A percentile compares a stretch with the other conserved stretches of the same genome.
Conservation (phyloP, 2,888 invertebrate genomes). For the Oscheius sp. region DNA sequence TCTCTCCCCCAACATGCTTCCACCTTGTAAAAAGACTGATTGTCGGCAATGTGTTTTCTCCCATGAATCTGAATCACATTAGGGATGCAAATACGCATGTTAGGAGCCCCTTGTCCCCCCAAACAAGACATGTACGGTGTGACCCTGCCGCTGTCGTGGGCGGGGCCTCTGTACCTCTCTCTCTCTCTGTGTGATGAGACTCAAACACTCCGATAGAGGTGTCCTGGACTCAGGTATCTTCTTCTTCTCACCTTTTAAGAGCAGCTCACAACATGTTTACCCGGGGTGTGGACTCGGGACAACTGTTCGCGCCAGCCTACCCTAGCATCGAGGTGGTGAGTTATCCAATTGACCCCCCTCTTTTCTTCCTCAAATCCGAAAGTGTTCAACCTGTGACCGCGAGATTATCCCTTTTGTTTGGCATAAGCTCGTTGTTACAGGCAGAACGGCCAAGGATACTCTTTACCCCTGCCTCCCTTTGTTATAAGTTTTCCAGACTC, state of each 20-base stretch:
- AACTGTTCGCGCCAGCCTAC: neutral
- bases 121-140: constrained; percentile 5
- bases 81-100: constrained; percentile 6
- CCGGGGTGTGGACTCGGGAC: neutral
- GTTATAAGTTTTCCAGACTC: neutral
- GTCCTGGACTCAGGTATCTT: neutral
- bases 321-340: neutral
- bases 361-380: neutral
- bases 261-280: constrained; percentile 11
- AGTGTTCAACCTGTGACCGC: constrained; percentile 36
- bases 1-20: no score
- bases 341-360: neutral
- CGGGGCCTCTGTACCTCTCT: neutral
- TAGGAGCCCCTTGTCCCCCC: neutral
- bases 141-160: constrained; percentile 11
- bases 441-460: constrained; percentile 27
- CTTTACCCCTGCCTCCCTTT: neutral
- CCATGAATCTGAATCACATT: neutral
- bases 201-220: neutral
- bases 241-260: neutral
- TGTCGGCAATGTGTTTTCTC: no score
- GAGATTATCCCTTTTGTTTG: constrained; percentile 36
- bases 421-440: constrained; percentile 42
- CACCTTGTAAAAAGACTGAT: no score
- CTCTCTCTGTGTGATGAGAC: neutral